phyloP scores from a whole-genome alignment of 2,113 vertebrate species.

The Anarhynchus alexandrinus region DNA sequence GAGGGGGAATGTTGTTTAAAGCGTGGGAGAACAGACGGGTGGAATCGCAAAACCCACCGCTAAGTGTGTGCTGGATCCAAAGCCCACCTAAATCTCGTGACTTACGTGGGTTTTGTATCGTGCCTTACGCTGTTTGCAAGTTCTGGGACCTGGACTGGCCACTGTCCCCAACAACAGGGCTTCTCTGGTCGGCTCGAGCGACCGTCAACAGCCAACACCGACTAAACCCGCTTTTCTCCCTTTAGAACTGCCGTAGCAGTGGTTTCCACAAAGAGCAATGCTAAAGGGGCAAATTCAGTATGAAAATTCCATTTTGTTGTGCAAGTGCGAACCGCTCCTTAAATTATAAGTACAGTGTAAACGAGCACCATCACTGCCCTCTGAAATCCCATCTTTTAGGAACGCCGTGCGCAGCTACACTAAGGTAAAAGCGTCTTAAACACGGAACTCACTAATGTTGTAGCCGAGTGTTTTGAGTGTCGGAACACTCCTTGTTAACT shows the following conservation, averaged over 20 bases:
- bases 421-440: not conserved
- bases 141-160: not conserved
- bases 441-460: not conserved
- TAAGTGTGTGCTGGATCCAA: not conserved
- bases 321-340: not conserved
- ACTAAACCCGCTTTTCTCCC: not conserved
- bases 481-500: not conserved
- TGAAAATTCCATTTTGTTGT: not conserved
- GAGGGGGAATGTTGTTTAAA: not conserved
- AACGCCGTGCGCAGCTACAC: not conserved
- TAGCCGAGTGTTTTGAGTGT: not conserved
- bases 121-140: not conserved
- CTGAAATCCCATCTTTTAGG: not conserved
- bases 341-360: not conserved
- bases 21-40: not conserved
- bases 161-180: accelerated
- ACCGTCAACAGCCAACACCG: not conserved
- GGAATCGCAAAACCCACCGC: not conserved
- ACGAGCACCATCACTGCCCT: not conserved
- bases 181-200: not conserved
- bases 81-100: not conserved
- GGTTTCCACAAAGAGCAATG: not conserved
- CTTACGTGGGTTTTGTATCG: not conserved
- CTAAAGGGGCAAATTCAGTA: not conserved
- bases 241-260: not conserved